Evolutionary conservation across 1,140 invertebrate genomes (phyloP).

Genomic region (Amyelois transitella): DNA sequence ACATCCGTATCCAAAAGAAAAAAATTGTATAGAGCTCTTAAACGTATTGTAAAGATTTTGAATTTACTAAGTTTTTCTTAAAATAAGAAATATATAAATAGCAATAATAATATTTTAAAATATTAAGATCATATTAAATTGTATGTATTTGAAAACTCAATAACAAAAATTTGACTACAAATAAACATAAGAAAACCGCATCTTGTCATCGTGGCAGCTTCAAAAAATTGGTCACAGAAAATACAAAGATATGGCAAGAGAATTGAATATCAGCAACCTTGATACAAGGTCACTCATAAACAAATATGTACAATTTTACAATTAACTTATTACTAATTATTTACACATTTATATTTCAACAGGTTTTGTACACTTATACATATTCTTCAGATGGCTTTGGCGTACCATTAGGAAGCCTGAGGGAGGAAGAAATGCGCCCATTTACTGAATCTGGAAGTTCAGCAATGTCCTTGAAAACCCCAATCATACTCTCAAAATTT

Average conservation of each 20-base stretch:
- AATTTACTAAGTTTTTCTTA: too few species aligned
- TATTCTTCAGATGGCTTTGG: slow-evolving; percentile 88
- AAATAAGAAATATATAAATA: too few species aligned
- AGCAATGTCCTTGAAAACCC: slow-evolving; percentile 97
- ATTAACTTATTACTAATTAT: slow-evolving; percentile 19
- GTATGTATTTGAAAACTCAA: too few species aligned
- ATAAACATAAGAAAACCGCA: not conserved
- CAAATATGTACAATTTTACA: slow-evolving; percentile 37
- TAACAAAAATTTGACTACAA: not conserved
- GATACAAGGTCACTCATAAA: slow-evolving; percentile 74
- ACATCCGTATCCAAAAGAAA: too few species aligned
- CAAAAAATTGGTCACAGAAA: too few species aligned
- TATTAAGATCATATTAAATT: too few species aligned
- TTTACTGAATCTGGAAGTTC: slow-evolving; percentile 89
- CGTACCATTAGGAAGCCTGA: slow-evolving; percentile 80
- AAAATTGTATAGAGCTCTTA: not conserved
- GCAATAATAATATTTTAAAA: too few species aligned
- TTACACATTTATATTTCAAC: slow-evolving; percentile 30
- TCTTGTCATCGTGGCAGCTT: too few species aligned
- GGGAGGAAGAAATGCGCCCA: slow-evolving; percentile 77
- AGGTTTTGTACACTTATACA: slow-evolving; percentile 72
- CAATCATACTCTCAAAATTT: slow-evolving; percentile 95
- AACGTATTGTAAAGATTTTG: not conserved
- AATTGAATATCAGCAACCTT: slow-evolving; percentile 58
- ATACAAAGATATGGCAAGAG: slow-evolving; percentile 67